Percentiles rank a stretch among this genome's conserved stretches.
phyloP scores from a whole-genome alignment of 2,888 invertebrate genomes.

The Nymphalis polychloros region DNA sequence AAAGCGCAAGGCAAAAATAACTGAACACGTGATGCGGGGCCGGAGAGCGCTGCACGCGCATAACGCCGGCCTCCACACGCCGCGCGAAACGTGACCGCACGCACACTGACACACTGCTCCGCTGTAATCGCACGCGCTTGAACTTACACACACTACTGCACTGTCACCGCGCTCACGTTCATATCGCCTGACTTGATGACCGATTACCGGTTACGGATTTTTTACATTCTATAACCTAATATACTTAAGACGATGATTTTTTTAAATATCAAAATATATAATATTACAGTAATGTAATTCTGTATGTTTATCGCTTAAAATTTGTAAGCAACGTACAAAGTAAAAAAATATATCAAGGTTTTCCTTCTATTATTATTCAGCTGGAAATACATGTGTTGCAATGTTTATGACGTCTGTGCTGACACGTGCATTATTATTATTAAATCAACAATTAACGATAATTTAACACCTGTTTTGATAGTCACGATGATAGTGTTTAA shows the following conservation, averaged over 20 bases:
- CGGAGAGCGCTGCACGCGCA: constrained; percentile 52
- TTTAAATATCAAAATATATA: too few relatives aligned
- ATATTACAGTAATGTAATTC: too few relatives aligned
- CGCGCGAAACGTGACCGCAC: constrained; percentile 73
- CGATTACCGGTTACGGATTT: neutral
- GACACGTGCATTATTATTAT: constrained; percentile 12
- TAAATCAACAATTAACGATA: neutral
- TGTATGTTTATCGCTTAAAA: neutral
- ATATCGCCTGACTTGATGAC: constrained; percentile 32
- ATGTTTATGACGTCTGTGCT: neutral
- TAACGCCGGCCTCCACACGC: constrained; percentile 64
- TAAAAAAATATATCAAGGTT: constrained; percentile 8
- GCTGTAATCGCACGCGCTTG: constrained; percentile 14
- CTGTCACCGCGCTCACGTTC: constrained; percentile 24
- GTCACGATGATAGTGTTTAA: neutral
- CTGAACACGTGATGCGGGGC: constrained; percentile 45
- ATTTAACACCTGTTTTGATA: neutral
- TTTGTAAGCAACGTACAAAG: neutral
- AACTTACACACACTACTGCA: constrained; percentile 42
- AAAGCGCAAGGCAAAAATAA: constrained; percentile 66
- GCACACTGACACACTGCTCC: constrained; percentile 42
- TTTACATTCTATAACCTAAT: neutral
- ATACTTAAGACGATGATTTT: neutral
- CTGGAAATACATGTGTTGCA: constrained; percentile 10
- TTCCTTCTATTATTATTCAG: constrained; percentile 1